phyloP scores from a whole-genome alignment of 2,113 vertebrate species.

The Eurypyga helias region DNA sequence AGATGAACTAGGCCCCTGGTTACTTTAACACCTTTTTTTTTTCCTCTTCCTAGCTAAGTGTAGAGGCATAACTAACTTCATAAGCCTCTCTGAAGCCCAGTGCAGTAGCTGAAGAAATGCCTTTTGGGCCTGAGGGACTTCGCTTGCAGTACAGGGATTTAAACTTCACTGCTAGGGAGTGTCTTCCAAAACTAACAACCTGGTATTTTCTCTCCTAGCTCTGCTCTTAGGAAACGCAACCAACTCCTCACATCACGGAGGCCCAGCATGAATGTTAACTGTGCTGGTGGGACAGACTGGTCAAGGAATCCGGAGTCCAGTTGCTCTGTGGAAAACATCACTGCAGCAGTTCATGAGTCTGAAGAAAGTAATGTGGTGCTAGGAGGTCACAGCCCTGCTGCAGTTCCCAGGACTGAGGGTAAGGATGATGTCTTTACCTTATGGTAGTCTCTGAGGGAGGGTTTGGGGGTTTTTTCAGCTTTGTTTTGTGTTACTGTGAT shows the following conservation, averaged over 20 bases:
- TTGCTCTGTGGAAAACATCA: constrained; percentile 41
- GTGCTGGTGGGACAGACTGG: constrained; percentile 55
- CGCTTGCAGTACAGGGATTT: not conserved
- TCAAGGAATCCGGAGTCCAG: constrained; percentile 44
- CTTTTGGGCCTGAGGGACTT: not conserved
- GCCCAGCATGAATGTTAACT: constrained; percentile 70
- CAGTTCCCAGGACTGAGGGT: constrained; percentile 70
- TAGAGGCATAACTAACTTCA: not conserved
- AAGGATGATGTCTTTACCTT: not conserved
- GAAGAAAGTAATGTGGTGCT: constrained; percentile 36
- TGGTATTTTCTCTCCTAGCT: constrained; percentile 40
- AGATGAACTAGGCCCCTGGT: not conserved
- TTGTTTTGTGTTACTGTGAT: not conserved
- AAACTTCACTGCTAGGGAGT: not conserved
- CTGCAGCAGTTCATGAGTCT: constrained; percentile 35
- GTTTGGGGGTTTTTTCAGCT: not conserved
- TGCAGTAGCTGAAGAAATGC: not conserved
- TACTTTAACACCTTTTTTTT: not conserved
- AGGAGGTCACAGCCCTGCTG: constrained; percentile 40
- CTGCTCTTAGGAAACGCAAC: constrained; percentile 35
- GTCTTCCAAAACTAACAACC: not conserved
- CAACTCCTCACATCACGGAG: constrained; percentile 14
- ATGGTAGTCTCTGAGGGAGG: not conserved
- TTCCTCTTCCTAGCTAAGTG: not conserved
- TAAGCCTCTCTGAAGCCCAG: not conserved